Evolutionary conservation across 2,888 invertebrate genomes (phyloP).

Genomic region (Tiliacea aurago): DNA sequence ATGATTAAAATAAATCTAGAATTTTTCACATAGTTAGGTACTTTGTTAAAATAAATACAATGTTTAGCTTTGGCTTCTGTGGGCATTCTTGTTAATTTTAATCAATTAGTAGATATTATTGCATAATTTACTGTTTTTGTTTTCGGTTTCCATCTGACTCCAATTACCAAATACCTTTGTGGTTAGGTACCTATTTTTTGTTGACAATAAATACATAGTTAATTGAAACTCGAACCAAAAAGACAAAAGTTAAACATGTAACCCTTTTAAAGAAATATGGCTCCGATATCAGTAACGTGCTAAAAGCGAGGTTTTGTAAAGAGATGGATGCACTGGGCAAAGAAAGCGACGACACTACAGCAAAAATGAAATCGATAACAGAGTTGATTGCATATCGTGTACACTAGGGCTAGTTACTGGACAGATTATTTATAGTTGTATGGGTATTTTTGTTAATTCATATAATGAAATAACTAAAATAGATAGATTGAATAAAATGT

Average conservation of each 20-base stretch:
- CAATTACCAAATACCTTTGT: neutral
- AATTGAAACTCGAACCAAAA: neutral
- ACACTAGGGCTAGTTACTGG: neutral
- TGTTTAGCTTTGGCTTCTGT: neutral
- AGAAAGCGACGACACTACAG: slow-evolving; percentile 14
- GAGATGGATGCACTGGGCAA: slow-evolving; percentile 30
- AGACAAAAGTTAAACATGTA: neutral
- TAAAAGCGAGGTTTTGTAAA: slow-evolving; percentile 40
- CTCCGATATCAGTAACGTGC: neutral
- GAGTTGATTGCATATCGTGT: slow-evolving; percentile 8
- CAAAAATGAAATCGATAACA: slow-evolving; percentile 37
- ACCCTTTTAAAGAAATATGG: slow-evolving; percentile 5
- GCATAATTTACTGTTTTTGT: slow-evolving; percentile 12
- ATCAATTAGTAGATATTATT: slow-evolving; percentile 8
- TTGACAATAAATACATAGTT: neutral
- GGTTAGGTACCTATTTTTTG: neutral
- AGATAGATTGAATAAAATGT: neutral
- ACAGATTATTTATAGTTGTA: no score
- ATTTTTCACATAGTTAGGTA: no score
- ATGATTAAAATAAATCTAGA: neutral
- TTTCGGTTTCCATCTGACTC: neutral
- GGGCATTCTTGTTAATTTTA: neutral
- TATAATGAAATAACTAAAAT: neutral
- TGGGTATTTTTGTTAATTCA: no score
- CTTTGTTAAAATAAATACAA: slow-evolving; percentile 4